These are phyloP conservation scores for Apis mellifera DNA, from an alignment of 1,140 invertebrate genomes.

Conservation along the genomic window DNA sequence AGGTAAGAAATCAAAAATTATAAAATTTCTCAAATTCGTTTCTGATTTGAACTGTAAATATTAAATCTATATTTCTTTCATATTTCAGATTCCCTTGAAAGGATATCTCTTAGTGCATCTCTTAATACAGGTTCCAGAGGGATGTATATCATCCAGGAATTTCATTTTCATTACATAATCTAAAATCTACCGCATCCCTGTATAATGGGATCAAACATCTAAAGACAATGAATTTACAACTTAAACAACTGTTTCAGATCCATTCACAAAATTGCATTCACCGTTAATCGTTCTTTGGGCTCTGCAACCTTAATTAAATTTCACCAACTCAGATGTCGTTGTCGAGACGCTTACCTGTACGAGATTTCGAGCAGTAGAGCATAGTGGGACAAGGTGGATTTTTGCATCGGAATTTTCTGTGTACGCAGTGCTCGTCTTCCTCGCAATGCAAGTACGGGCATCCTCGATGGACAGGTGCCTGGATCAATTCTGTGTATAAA, in stretches of 20 bases:
- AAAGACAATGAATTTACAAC: neutral
- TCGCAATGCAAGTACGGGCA: conserved; percentile 64
- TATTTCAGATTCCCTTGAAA: no score
- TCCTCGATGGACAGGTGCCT: neutral
- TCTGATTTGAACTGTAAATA: no score
- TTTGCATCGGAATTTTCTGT: conserved; percentile 70
- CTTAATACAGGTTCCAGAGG: neutral
- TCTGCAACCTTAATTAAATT: neutral
- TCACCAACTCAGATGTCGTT: neutral
- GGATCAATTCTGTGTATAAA: neutral
- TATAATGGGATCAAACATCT: no score
- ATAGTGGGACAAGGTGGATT: conserved; percentile 69
- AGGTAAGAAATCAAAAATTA: no score
- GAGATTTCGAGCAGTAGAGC: conserved; percentile 69
- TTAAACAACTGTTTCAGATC: neutral
- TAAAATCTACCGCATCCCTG: no score
- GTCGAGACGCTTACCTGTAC: conserved; percentile 59
- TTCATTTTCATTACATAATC: neutral
- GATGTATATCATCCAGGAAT: neutral
- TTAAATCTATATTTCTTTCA: no score
- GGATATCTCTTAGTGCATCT: neutral
- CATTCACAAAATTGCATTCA: neutral
- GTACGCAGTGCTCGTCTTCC: conserved; percentile 62
- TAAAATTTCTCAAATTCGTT: neutral
- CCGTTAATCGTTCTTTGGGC: neutral